Percentiles rank a stretch among this genome's conserved stretches.
phyloP scores from a whole-genome alignment of 2,888 invertebrate species.

The Luperina testacea region DNA sequence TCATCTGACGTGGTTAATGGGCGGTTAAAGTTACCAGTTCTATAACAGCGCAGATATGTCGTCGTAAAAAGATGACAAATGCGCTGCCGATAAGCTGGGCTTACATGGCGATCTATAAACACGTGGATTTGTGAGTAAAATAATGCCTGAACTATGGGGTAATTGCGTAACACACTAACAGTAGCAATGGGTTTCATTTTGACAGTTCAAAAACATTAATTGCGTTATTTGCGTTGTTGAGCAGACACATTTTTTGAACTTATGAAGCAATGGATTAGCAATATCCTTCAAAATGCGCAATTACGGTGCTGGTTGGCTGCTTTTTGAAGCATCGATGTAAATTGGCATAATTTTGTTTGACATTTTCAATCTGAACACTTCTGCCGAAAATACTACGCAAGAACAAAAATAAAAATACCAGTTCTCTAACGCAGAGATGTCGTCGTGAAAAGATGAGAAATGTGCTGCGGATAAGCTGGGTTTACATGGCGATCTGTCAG shows the following conservation, averaged over 20 bases:
- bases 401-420: conserved; percentile 2
- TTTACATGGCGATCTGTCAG: conserved; percentile 11
- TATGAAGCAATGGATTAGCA: too few relatives aligned
- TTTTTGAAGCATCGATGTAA: too few relatives aligned
- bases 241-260: not conserved
- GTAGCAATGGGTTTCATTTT: not conserved
- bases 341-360: too few relatives aligned
- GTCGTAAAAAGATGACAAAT: conserved; percentile 61
- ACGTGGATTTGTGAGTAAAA: conserved; percentile 7
- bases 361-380: too few relatives aligned
- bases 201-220: not conserved
- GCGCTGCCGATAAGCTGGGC: conserved; percentile 30
- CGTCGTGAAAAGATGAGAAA: conserved; percentile 60
- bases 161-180: not conserved
- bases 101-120: conserved; percentile 7
- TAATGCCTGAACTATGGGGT: not conserved
- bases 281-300: too few relatives aligned
- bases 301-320: too few relatives aligned
- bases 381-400: too few relatives aligned
- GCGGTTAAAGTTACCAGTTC: conserved; percentile 51
- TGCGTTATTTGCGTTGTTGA: not conserved
- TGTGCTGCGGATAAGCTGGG: conserved; percentile 32
- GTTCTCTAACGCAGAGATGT: conserved; percentile 46
- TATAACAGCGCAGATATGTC: conserved; percentile 48
- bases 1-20: conserved; percentile 50